Base-by-base conservation (phyloP, 2,113 vertebrate genomes). In the Microcebus ravelobensis region DNA sequence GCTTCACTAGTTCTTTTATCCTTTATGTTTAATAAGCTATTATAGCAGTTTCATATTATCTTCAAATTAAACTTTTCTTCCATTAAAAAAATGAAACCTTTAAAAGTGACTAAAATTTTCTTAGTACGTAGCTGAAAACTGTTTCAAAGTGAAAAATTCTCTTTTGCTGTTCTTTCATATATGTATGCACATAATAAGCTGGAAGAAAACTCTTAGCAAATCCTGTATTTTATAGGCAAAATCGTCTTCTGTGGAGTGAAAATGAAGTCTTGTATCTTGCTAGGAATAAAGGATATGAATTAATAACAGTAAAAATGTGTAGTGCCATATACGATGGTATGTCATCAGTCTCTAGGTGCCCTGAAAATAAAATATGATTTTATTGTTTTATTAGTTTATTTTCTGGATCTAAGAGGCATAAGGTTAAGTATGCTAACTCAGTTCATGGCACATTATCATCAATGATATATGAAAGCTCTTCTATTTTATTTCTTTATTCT, bases 21-120 rank as follows among this genome's bases (percentile, higher is more conserved):
- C 23, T 97, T 96, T 97, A 42, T 96, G 74, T 88, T 98, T 98
- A 98, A 98, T 97, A 97, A 97, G 91, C 79, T 97, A 96, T 97
- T 97, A 63, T 87, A 97, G 81, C 5, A 80, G 80, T 90, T 97
- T 92, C 94, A 42, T 96, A 94, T 97, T 92, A 98, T 97, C 83
- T 90, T 89, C 52, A 91, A 96, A 97, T 97, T 95, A 98, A 96
- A 29, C 45, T 96, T 97, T 96, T 52, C 31, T 71, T 95, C 86
- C 81, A 81, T 83, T 70, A 95, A 94, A 96, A 96, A 96, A 87
- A 50, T 93, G 80, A 98, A 94, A 61, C 15, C 84, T 92, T 96
- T 59, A 23, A 90, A 96, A 96, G 39, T 57, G 90, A 94, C 10
- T 95, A 34, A 97, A 97, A 95, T 97, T 93, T 93, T 98, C 45